Percentiles rank a stretch among this genome's conserved stretches.
These are phyloP conservation scores for Xanthorhoe designata DNA, from an alignment of 2,888 invertebrate species.

Conservation along the genomic window DNA sequence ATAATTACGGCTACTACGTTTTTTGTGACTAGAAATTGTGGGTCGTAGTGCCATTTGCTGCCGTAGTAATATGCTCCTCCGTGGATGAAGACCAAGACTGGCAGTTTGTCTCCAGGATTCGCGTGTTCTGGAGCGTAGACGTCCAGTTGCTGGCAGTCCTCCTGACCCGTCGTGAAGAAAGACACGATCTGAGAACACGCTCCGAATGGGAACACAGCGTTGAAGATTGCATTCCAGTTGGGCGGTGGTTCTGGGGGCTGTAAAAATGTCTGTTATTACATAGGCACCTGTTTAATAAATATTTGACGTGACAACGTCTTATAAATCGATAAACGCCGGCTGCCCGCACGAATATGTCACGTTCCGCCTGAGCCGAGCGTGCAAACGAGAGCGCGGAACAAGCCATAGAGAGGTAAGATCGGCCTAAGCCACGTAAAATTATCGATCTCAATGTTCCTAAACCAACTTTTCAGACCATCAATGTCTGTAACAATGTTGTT, in stretches of 20 bases:
- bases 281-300: too few species aligned
- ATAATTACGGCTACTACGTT: constrained; percentile 66
- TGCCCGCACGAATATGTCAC: too few species aligned
- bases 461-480: too few species aligned
- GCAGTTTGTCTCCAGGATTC: constrained; percentile 50
- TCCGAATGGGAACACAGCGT: constrained; percentile 60
- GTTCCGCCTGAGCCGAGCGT: too few species aligned
- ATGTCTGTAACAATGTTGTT: too few species aligned
- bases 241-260: constrained; percentile 65
- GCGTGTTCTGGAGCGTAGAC: constrained; percentile 63
- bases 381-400: too few species aligned
- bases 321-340: too few species aligned
- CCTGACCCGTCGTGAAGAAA: constrained; percentile 60
- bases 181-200: constrained; percentile 67
- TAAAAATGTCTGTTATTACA: constrained; percentile 41
- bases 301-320: too few species aligned
- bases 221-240: constrained; percentile 64
- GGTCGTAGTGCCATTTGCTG: constrained; percentile 73
- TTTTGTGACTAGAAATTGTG: constrained; percentile 72
- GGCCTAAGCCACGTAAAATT: too few species aligned
- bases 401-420: too few species aligned
- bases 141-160: constrained; percentile 73
- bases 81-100: constrained; percentile 75
- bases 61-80: constrained; percentile 79
- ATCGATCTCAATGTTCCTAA: too few species aligned